A percentile compares a stretch with the other conserved stretches of the same genome.
Evolutionary conservation across 2,113 vertebrate species (phyloP).

Genomic region (Sinocyclocheilus anshuiensis): DNA sequence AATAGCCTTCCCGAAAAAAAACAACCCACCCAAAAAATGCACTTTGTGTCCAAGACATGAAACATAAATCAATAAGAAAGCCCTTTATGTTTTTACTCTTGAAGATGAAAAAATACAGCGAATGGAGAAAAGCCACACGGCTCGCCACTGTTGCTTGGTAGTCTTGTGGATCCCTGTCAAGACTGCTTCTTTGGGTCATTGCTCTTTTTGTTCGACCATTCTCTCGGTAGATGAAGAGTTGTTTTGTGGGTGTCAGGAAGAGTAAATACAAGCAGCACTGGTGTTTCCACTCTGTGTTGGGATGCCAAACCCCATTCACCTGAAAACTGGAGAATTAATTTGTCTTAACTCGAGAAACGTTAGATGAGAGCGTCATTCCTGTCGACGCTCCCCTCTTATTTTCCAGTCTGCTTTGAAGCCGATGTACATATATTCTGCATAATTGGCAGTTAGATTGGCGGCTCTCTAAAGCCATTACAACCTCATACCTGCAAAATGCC

Average conservation of each 20-base stretch:
- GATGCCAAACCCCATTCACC: not conserved
- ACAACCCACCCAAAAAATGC: constrained; percentile 1
- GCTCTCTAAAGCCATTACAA: not conserved
- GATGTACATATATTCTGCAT: not conserved
- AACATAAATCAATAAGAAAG: constrained; percentile 33
- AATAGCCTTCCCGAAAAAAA: constrained; percentile 34
- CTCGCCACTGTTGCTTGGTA: constrained; percentile 1
- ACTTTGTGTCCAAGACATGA: constrained; percentile 30
- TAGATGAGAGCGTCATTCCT: not conserved
- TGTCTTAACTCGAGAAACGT: not conserved
- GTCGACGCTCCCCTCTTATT: not conserved
- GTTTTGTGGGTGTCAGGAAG: constrained; percentile 9
- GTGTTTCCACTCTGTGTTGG: not conserved
- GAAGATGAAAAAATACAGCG: constrained; percentile 27
- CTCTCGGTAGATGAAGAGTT: not conserved
- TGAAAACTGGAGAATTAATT: not conserved
- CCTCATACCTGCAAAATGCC: not conserved
- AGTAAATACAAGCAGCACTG: constrained; percentile 33
- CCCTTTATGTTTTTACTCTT: constrained; percentile 18
- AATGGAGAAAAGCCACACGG: constrained; percentile 9
- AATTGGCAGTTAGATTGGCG: constrained; percentile 32
- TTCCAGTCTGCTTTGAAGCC: not conserved
- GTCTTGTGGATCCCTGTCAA: constrained; percentile 49
- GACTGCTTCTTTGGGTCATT: constrained; percentile 28
- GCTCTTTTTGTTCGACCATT: constrained; percentile 37